Conservation (phyloP, 2,113 vertebrate genomes). For the Vanacampus margaritifer region DNA sequence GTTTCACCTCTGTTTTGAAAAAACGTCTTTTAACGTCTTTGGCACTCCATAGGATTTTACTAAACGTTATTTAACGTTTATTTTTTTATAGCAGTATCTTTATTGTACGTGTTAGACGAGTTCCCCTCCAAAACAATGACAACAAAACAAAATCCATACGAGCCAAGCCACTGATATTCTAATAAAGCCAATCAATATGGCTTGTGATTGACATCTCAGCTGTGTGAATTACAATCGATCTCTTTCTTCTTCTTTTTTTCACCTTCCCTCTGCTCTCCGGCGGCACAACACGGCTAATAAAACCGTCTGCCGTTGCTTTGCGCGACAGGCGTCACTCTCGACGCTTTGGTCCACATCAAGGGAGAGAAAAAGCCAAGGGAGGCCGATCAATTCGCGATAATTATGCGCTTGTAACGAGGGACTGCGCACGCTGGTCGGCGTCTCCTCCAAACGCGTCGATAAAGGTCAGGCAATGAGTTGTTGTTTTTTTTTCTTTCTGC, state of each 20-base stretch:
- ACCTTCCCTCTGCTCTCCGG: not conserved
- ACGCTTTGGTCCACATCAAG: constrained; percentile 46
- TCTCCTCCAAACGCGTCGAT: constrained; percentile 69
- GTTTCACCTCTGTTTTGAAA: too few relatives aligned
- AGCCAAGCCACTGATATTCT: constrained; percentile 50
- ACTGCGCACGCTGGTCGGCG: constrained; percentile 50
- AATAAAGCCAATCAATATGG: constrained; percentile 48
- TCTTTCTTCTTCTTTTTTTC: constrained; percentile 12
- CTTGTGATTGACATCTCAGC: constrained; percentile 41
- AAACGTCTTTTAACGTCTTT: too few relatives aligned
- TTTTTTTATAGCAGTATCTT: constrained; percentile 7
- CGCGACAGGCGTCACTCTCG: constrained; percentile 66
- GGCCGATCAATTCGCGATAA: constrained; percentile 68
- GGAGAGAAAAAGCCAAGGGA: constrained; percentile 56
- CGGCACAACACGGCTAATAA: constrained; percentile 50
- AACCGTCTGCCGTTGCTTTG: constrained; percentile 57
- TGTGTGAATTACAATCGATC: constrained; percentile 32
- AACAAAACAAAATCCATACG: constrained; percentile 41
- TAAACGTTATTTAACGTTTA: too few relatives aligned
- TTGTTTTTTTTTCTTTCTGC: constrained; percentile 14
- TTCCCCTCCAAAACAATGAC: constrained; percentile 19
- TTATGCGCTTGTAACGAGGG: constrained; percentile 71
- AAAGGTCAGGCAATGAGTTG: constrained; percentile 75
- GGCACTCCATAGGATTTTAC: too few relatives aligned
- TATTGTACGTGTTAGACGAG: constrained; percentile 13